Percentiles rank a stretch among this genome's conserved stretches.
Evolutionary conservation across 2,113 vertebrate species (phyloP).

Genomic region (Tragulus kanchil): DNA sequence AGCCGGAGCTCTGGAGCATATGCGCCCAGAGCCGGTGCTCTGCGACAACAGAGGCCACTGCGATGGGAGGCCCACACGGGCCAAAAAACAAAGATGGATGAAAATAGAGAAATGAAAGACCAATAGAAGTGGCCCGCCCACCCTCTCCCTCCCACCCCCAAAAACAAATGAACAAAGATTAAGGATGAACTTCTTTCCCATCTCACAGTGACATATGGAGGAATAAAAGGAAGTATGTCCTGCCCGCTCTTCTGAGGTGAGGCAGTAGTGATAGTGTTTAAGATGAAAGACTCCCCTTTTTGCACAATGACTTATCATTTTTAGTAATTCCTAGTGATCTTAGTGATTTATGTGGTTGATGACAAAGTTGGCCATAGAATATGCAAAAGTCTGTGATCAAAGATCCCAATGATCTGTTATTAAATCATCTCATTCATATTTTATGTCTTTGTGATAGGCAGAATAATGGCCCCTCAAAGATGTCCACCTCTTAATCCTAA

Average conservation of each 20-base stretch:
- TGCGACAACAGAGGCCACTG: too few relatives aligned
- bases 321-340: conserved; percentile 38
- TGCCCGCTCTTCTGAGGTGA: neutral
- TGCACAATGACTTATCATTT: neutral
- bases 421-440: neutral
- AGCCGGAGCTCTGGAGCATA: too few relatives aligned
- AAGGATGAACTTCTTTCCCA: neutral
- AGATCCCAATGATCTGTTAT: neutral
- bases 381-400: neutral
- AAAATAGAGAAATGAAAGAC: too few relatives aligned
- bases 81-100: too few relatives aligned
- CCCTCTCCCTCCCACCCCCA: too few relatives aligned
- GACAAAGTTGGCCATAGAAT: neutral
- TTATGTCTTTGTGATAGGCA: neutral
- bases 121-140: too few relatives aligned
- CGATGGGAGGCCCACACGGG: too few relatives aligned
- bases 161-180: neutral
- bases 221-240: neutral
- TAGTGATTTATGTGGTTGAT: neutral
- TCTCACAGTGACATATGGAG: neutral
- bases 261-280: neutral
- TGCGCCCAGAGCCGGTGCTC: too few relatives aligned
- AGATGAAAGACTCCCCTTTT: too few relatives aligned
- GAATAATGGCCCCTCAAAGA: neutral
- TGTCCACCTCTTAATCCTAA: neutral